Evolutionary conservation across 1,140 invertebrate genomes (phyloP).

Genomic region (Callitettix versicolor): DNA sequence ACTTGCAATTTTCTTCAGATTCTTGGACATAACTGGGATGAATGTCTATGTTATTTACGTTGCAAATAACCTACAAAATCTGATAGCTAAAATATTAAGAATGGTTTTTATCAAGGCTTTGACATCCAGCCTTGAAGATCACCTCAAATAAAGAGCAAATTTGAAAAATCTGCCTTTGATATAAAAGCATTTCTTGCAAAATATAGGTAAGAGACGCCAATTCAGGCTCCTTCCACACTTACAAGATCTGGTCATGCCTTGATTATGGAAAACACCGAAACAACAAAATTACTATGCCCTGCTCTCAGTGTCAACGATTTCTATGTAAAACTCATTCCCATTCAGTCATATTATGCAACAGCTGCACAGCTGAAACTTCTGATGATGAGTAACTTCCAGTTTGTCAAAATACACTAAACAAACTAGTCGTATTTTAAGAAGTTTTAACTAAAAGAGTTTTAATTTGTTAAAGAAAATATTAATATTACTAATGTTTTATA

Average conservation of each 20-base stretch:
- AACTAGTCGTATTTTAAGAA: too few species aligned
- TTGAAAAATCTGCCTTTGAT: conserved; percentile 1
- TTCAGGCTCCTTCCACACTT: too few species aligned
- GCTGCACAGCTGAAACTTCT: not conserved
- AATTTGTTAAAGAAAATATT: too few species aligned
- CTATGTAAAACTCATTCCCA: too few species aligned
- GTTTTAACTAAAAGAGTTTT: too few species aligned
- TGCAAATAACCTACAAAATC: not conserved
- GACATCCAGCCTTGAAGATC: not conserved
- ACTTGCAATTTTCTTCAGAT: conserved; percentile 24
- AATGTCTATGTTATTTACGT: conserved; percentile 16
- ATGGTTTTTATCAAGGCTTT: not conserved
- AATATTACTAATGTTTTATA: too few species aligned
- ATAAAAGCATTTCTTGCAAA: not conserved
- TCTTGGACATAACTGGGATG: conserved; percentile 25
- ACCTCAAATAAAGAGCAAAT: not conserved
- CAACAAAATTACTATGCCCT: not conserved
- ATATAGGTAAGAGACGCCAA: not conserved
- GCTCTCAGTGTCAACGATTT: too few species aligned
- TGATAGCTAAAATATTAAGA: not conserved
- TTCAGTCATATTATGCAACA: not conserved
- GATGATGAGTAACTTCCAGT: not conserved
- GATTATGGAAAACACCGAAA: not conserved
- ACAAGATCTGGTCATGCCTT: conserved; percentile 1
- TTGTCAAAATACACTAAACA: too few species aligned